Evolutionary conservation across 1,140 invertebrate species (phyloP).

Genomic region (Varroa destructor): DNA sequence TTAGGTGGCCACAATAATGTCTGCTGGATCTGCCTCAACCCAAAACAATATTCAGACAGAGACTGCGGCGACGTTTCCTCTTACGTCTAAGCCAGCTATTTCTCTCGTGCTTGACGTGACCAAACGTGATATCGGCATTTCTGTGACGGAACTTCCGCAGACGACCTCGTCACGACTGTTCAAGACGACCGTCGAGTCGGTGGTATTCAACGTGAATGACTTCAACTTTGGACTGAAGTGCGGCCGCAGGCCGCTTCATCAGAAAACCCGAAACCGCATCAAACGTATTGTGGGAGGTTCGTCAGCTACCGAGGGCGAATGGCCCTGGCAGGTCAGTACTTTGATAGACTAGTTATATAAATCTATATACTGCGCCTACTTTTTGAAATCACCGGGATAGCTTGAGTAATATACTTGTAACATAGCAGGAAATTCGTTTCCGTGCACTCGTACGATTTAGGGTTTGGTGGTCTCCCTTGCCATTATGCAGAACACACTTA

Average conservation of each 20-base stretch:
- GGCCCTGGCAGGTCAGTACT: conserved; percentile 65
- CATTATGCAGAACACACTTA: too few relatives aligned
- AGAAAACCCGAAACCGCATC: conserved; percentile 16
- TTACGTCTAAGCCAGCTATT: neutral
- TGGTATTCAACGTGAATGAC: conserved; percentile 12
- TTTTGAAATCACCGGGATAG: too few relatives aligned
- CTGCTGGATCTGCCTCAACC: neutral
- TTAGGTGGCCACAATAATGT: neutral
- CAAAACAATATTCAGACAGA: neutral
- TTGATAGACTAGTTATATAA: too few relatives aligned
- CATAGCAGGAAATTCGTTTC: too few relatives aligned
- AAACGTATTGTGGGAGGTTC: conserved; percentile 73
- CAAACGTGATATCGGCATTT: neutral
- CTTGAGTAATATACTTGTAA: too few relatives aligned
- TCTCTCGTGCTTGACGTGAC: conserved; percentile 1
- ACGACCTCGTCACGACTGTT: conserved; percentile 10
- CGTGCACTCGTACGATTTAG: too few relatives aligned
- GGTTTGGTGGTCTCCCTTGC: too few relatives aligned
- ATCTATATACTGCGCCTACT: too few relatives aligned
- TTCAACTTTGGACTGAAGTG: conserved; percentile 14
- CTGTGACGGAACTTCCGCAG: conserved; percentile 1
- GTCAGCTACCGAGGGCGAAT: conserved; percentile 66
- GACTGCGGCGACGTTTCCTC: too few relatives aligned
- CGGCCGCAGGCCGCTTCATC: conserved; percentile 4
- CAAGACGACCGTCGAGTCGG: conserved; percentile 10